Evolutionary conservation across 2,797 vertebrate species (phyloP).

Genomic region (Syngnathus rostellatus): DNA sequence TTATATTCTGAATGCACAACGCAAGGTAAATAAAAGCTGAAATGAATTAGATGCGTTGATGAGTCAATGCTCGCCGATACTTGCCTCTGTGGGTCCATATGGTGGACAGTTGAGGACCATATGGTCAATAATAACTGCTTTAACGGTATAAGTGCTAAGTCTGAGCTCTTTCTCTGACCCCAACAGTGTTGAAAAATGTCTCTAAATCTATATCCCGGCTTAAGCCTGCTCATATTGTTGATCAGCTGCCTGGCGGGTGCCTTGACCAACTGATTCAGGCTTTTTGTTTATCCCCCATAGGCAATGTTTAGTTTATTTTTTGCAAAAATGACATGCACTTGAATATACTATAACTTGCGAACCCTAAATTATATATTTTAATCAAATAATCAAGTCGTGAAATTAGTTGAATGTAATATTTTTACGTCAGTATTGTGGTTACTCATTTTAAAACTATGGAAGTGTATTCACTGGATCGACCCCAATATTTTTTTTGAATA

Average conservation of each 20-base stretch:
- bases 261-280: background rate
- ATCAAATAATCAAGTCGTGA: too few species aligned
- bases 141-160: conserved; percentile 22
- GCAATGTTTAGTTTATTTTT: too few species aligned
- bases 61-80: conserved; percentile 35
- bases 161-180: conserved; percentile 10
- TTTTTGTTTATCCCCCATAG: background rate
- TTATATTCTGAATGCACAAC: too few species aligned
- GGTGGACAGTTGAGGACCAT: conserved; percentile 40
- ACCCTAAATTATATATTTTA: too few species aligned
- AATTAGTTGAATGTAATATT: too few species aligned
- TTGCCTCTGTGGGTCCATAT: conserved; percentile 43
- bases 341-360: too few species aligned
- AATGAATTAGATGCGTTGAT: conserved; percentile 34
- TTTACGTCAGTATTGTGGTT: too few species aligned
- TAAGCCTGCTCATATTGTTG: conserved; percentile 3
- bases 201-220: conserved; percentile 42
- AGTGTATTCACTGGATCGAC: too few species aligned
- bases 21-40: background rate
- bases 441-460: too few species aligned
- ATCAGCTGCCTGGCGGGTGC: background rate
- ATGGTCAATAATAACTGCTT: conserved; percentile 37
- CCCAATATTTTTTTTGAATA: too few species aligned
- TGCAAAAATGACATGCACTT: too few species aligned
- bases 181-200: conserved; percentile 13